Base-by-base conservation (phyloP, 2,797 vertebrate species). In the Neosilurus hyrtlii region DNA sequence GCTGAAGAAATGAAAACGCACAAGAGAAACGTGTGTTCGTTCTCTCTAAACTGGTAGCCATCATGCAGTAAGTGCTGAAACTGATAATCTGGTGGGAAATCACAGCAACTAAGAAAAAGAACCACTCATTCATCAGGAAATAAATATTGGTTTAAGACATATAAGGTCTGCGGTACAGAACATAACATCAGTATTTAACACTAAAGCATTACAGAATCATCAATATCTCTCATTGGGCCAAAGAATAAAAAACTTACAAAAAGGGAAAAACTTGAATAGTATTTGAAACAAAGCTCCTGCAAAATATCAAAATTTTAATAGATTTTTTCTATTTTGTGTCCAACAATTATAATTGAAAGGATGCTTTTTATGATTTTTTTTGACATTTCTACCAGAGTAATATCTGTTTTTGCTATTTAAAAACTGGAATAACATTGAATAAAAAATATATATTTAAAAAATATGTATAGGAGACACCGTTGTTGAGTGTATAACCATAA, bases 151-250 rank as follows among this genome's bases (percentile, higher is more conserved):
- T 78, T 61, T 22, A 59, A 59, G 54, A n/a, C 56, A 22, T 20
- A 52, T 72, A 70, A 56, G 26, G 37, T 76, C 24, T 43, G 35
- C 22, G 51, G n/a, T n/a, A n/a, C n/a, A n/a, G n/a, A n/a, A n/a
- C n/a, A n/a, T n/a, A n/a, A n/a, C n/a, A n/a, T n/a, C n/a, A 78
- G 75, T 78, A 78, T 78, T 78, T 24, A 22, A n/a, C 35, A 15
- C n/a, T 52, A 1, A 26, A 63, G 51, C n/a, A 78, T 26, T 51
- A 65, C n/a, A 2, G 22, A 2, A 15, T n/a, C 15, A 52, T 26
- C 18, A 15, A 61, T 26, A 65, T 51, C n/a, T 51, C 37, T 16
- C n/a, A 37, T 22, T 75, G 26, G 30, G 26, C 30, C 18, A 8
- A 77, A n/a, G 30, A 14, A 22, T n/a, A 14, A 2, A 7, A 62